These are phyloP conservation scores for Holcopasites calliopsidis DNA, from an alignment of 1,140 invertebrate genomes.

Conservation along the genomic window DNA sequence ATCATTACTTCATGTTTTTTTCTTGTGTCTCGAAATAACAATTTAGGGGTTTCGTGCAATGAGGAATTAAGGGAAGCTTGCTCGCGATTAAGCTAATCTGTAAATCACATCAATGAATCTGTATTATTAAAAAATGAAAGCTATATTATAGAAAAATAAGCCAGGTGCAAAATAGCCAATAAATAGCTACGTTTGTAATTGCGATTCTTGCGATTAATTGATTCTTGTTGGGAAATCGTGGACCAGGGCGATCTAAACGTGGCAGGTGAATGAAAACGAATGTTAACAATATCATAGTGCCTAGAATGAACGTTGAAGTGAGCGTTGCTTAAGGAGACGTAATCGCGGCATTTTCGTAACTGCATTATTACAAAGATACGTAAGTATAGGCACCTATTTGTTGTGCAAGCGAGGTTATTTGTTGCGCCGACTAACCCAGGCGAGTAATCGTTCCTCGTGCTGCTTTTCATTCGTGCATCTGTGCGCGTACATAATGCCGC, in stretches of 20 bases:
- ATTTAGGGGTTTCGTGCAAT: too few relatives aligned
- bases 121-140: too few relatives aligned
- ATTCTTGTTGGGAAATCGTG: not conserved
- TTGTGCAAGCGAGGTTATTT: constrained; percentile 71
- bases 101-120: too few relatives aligned
- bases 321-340: constrained; percentile 63
- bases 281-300: not conserved
- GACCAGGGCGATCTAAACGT: not conserved
- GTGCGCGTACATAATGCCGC: too few relatives aligned
- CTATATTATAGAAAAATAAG: not conserved
- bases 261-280: not conserved
- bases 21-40: too few relatives aligned
- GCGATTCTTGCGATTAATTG: not conserved
- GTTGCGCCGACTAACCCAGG: constrained; percentile 65
- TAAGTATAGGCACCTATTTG: constrained; percentile 60
- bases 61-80: too few relatives aligned
- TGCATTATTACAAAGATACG: constrained; percentile 74
- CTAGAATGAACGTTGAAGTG: constrained; percentile 29
- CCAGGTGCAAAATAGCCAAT: not conserved
- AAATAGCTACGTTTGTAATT: too few relatives aligned
- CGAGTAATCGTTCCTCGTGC: constrained; percentile 59
- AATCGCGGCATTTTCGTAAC: constrained; percentile 75
- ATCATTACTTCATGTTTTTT: too few relatives aligned
- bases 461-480: constrained; percentile 18
- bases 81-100: too few relatives aligned